These are phyloP conservation scores for Leucosticte australis DNA, from an alignment of 2,113 vertebrate genomes.

Conservation along the genomic window DNA sequence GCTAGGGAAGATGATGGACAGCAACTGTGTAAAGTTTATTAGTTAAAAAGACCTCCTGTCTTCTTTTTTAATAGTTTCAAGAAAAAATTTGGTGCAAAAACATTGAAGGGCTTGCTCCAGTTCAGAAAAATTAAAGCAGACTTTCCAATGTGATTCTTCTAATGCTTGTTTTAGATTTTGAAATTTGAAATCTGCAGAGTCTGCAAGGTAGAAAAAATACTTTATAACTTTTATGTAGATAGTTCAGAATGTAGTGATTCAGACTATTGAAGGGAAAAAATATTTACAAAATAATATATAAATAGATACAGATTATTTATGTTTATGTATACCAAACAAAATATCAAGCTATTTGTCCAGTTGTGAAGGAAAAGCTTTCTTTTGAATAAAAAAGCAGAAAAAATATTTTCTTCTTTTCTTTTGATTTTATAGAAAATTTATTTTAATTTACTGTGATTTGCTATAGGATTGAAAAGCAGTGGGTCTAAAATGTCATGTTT, in stretches of 20 bases:
- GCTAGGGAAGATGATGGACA: background rate
- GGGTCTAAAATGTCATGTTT: background rate
- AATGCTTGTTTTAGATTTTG: background rate
- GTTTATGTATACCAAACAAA: background rate
- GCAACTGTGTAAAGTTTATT: background rate
- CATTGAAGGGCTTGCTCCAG: background rate
- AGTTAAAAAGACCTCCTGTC: background rate
- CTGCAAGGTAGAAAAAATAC: background rate
- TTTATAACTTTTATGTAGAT: background rate
- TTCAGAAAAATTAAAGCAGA: background rate
- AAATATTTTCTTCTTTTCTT: background rate
- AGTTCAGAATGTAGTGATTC: background rate
- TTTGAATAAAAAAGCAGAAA: background rate
- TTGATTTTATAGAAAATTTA: background rate
- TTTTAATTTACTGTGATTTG: background rate
- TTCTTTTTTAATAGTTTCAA: background rate
- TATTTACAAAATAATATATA: background rate
- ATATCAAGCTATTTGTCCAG: background rate
- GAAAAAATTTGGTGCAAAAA: background rate
- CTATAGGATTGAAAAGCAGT: background rate
- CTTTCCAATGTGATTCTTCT: background rate
- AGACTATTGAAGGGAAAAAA: background rate
- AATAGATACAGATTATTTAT: background rate
- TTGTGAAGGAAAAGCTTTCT: background rate
- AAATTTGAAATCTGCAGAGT: background rate